Conservation (phyloP, 1,140 invertebrate genomes). For the Calliphora vicina region DNA sequence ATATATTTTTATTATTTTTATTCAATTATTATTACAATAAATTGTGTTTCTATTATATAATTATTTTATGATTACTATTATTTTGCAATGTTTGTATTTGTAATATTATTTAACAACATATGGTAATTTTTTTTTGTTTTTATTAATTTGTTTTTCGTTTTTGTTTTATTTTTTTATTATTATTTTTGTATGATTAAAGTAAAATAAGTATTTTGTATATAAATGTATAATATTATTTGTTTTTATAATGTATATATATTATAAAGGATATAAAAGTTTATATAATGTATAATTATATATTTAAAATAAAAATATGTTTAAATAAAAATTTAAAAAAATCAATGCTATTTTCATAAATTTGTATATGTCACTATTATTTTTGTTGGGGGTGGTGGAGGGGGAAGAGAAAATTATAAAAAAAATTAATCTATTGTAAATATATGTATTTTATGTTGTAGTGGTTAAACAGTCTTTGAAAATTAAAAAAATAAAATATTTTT, state of each 20-base stretch:
- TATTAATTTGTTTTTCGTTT: neutral
- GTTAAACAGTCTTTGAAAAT: neutral
- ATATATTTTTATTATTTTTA: constrained; percentile 6
- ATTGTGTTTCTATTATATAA: neutral
- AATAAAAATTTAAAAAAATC: too few species aligned
- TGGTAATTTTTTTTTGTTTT: neutral
- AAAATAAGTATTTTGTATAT: too few species aligned
- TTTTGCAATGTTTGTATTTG: neutral
- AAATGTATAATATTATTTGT: too few species aligned
- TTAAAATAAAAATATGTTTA: too few species aligned
- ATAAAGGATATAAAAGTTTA: too few species aligned
- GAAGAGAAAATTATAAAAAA: neutral
- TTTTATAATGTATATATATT: too few species aligned
- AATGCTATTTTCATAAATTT: too few species aligned
- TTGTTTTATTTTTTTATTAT: neutral
- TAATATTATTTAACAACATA: constrained; percentile 3
- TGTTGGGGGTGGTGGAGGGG: too few species aligned
- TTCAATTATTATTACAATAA: neutral
- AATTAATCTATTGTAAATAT: neutral
- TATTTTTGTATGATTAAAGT: neutral
- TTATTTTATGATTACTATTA: neutral
- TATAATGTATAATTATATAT: too few species aligned
- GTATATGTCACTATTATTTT: neutral
- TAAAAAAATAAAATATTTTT: neutral
- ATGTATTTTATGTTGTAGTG: too few species aligned